Base-by-base conservation (phyloP, 1,140 invertebrate genomes). In the Centruroides vittatus region DNA sequence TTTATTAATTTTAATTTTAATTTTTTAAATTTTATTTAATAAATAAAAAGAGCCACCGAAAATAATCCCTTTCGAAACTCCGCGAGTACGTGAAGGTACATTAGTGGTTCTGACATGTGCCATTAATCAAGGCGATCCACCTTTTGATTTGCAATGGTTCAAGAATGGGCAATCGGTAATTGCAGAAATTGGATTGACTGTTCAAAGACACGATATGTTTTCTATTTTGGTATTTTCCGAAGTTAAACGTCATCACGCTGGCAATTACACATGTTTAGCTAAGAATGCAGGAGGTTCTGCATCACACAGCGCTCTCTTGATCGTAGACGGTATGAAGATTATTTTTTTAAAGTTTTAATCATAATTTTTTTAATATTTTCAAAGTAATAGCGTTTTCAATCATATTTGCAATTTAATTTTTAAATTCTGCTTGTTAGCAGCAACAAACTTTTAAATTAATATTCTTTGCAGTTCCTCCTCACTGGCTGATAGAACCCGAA, bases 401-500 rank as follows among this genome's bases (percentile, higher is more conserved):
- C 56, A 48, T 48, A 47, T 23, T 11, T 46, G 12, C 35, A 48
- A 48, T 55, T 41, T 41, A 57, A 47, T 47, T 57, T 47, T 48
- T 48, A 46, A 57, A 10, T 47, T 10, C 3, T 23, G 34, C 48
- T 57, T 48, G 47, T 52, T 47, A 8, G 12, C 3, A n/a, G 8
- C 3, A 9, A 36, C 35, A 57, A 47, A 34, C 4, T 13, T 41
- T 59, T 23, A 50, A 51, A 23, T 9, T 36, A 8, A 6, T 61
- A 5, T 13, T 54, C 34, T 49, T 61, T 55, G 12, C 52, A 60
- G 79, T 80, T n/a, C 78, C 80, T 8, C 80, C 80, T 12, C 72
- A 73, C 10, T 82, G 80, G 79, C 69, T 76, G 2, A 68, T 75
- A 8, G 78, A 80, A 59, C 81, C 81, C 0, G 66, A 71, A 48